Evolutionary conservation across 2,113 vertebrate genomes (phyloP).

Genomic region (Rhinichthys klamathensis): DNA sequence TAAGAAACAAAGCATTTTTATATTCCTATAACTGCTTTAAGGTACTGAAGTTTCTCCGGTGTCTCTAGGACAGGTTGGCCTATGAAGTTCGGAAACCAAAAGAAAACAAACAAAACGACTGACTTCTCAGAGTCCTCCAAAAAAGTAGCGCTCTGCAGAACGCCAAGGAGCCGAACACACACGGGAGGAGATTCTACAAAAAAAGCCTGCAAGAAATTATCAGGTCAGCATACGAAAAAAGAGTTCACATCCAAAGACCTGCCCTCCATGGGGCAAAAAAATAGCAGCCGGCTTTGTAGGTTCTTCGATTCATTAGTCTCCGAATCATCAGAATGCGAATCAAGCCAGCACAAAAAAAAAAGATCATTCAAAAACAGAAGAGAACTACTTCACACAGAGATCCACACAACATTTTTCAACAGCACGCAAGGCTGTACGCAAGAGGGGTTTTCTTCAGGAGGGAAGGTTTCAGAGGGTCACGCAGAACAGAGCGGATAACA

Average conservation of each 20-base stretch:
- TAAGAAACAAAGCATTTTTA: conserved; percentile 84
- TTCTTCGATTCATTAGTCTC: conserved; percentile 52
- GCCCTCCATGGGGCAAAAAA: conserved; percentile 52
- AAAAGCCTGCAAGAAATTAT: conserved; percentile 56
- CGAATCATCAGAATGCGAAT: conserved; percentile 66
- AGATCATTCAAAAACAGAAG: conserved; percentile 53
- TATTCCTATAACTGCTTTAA: conserved; percentile 81
- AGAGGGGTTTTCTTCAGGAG: conserved; percentile 51
- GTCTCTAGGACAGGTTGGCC: conserved; percentile 63
- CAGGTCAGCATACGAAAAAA: conserved; percentile 70
- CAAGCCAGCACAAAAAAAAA: conserved; percentile 64
- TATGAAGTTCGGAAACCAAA: conserved; percentile 67
- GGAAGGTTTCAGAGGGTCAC: conserved; percentile 67
- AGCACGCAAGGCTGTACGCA: conserved; percentile 63
- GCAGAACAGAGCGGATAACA: conserved; percentile 46
- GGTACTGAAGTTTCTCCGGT: conserved; percentile 84
- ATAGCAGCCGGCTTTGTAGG: conserved; percentile 51
- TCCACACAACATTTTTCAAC: conserved; percentile 75
- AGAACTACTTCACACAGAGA: conserved; percentile 67
- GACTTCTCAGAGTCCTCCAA: conserved; percentile 77
- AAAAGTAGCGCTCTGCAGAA: conserved; percentile 84
- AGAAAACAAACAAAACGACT: conserved; percentile 62
- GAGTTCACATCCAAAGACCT: conserved; percentile 66
- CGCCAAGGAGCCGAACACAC: conserved; percentile 80
- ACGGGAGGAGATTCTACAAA: conserved; percentile 44